Conservation (phyloP, 2,888 invertebrate species). For the Scaptomyza cyrtandrae region DNA sequence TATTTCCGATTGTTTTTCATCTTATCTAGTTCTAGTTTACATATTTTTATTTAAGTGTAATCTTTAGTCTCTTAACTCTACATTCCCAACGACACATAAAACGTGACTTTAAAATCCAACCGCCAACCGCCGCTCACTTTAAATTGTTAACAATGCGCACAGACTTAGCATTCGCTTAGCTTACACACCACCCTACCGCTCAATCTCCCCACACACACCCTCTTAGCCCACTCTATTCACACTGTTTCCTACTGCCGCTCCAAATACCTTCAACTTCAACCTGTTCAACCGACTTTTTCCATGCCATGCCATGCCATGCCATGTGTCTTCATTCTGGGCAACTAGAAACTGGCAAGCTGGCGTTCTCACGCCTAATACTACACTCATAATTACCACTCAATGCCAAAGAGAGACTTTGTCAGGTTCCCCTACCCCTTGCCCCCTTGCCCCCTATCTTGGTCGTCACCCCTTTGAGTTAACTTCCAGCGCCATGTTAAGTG, state of each 20-base stretch:
- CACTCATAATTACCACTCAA: constrained; percentile 53
- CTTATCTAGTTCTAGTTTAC: not conserved
- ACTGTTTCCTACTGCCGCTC: constrained; percentile 29
- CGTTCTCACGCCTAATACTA: constrained; percentile 61
- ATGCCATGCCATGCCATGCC: not conserved
- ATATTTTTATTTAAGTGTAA: not conserved
- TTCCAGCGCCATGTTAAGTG: constrained; percentile 56
- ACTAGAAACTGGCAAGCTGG: not conserved
- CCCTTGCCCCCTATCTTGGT: not conserved
- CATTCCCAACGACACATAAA: constrained; percentile 26
- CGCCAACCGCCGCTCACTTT: constrained; percentile 43
- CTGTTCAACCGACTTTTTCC: constrained; percentile 47
- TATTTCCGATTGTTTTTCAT: not conserved
- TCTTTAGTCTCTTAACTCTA: not conserved
- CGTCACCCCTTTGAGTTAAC: constrained; percentile 15
- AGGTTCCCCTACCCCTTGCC: not conserved
- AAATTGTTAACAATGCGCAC: constrained; percentile 44
- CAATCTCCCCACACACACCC: not conserved
- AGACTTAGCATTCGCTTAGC: constrained; percentile 11
- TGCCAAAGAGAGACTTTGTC: constrained; percentile 40
- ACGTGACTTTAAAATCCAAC: constrained; percentile 57
- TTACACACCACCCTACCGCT: not conserved
- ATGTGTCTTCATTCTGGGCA: constrained; percentile 23
- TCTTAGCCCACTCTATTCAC: not conserved
- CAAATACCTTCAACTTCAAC: constrained; percentile 59